Conservation (phyloP, 2,113 vertebrate genomes). For the Cisticola juncidis region DNA sequence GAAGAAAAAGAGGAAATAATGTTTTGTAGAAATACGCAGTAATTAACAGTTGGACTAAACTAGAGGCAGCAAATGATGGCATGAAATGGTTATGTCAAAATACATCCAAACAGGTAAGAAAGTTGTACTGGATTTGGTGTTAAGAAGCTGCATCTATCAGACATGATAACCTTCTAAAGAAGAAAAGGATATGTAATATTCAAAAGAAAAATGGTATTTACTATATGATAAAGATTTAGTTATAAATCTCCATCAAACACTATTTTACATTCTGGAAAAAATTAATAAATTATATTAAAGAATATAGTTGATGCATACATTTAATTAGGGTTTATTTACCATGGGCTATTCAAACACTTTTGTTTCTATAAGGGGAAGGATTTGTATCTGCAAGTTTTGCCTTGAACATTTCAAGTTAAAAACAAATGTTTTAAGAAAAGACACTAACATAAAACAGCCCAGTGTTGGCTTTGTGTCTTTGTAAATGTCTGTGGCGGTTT, state of each 20-base stretch:
- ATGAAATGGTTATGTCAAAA: neutral
- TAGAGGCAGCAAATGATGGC: neutral
- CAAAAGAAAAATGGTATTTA: neutral
- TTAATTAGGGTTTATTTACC: conserved; percentile 64
- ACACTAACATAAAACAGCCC: conserved; percentile 61
- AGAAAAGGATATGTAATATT: neutral
- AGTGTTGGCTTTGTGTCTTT: conserved; percentile 64
- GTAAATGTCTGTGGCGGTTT: conserved; percentile 59
- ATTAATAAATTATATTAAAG: neutral
- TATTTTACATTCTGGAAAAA: neutral
- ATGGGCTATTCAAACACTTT: conserved; percentile 34
- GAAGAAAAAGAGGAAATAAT: neutral
- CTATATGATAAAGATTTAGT: neutral
- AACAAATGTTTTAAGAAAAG: conserved; percentile 72
- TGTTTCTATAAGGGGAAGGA: conserved; percentile 33
- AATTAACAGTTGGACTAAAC: neutral
- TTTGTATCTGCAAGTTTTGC: conserved; percentile 48
- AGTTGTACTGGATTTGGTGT: neutral
- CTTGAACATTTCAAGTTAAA: conserved; percentile 64
- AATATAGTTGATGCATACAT: conserved; percentile 19
- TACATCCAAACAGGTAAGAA: conserved; percentile 33
- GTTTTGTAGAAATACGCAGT: neutral
- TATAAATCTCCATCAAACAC: neutral
- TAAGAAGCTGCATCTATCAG: neutral
- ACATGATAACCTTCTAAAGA: neutral